Conservation (phyloP, 2,797 vertebrate genomes). For the Ctenopoma multispine region DNA sequence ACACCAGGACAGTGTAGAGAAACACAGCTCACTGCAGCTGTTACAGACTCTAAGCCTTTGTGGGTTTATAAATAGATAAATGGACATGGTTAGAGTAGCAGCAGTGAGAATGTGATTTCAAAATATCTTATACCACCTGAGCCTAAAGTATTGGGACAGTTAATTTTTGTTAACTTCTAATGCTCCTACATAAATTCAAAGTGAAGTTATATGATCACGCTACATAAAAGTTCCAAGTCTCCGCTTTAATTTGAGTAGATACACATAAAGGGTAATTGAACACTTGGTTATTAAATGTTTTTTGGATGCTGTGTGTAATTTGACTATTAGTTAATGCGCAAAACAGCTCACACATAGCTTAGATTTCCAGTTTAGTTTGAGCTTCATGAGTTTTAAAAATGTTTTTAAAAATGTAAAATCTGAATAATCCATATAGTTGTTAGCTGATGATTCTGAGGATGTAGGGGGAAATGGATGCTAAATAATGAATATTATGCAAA, state of each 20-base stretch:
- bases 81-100: conserved; percentile 62
- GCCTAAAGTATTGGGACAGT: neutral
- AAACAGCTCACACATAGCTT: neutral
- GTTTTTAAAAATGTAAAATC: conserved; percentile 34
- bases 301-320: neutral
- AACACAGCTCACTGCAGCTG: conserved; percentile 63
- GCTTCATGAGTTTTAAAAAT: conserved; percentile 31
- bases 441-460: conserved; percentile 7
- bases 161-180: neutral
- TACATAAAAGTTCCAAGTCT: too few species aligned
- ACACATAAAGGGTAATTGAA: neutral
- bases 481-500: conserved; percentile 16
- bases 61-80: conserved; percentile 79
- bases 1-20: conserved; percentile 39
- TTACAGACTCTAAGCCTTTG: conserved; percentile 68
- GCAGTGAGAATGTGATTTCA: conserved; percentile 68
- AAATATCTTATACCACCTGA: conserved; percentile 32
- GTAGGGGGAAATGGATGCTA: neutral
- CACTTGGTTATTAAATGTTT: neutral
- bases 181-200: neutral
- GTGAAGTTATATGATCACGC: too few species aligned
- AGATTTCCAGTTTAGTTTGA: too few species aligned
- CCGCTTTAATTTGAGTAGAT: too few species aligned
- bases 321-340: neutral
- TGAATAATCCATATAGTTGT: conserved; percentile 27